Conservation (phyloP, 2,888 invertebrate genomes). For the Hemistola chrysoprasaria region DNA sequence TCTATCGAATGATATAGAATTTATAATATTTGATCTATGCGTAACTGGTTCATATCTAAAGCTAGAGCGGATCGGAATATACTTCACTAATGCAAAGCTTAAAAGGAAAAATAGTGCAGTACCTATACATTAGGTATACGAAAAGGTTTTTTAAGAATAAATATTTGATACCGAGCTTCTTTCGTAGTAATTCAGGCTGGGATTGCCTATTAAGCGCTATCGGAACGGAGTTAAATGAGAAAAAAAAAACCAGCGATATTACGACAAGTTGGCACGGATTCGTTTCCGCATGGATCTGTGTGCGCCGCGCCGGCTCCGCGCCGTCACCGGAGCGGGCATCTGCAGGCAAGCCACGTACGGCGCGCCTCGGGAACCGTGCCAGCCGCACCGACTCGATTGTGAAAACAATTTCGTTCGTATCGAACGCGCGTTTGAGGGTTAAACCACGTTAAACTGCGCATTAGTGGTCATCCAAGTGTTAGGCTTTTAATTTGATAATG, state of each 20-base stretch:
- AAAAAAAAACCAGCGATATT: conserved; percentile 30
- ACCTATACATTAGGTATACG: not conserved
- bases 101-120: no score
- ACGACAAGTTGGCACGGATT: conserved; percentile 30
- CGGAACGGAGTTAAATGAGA: conserved; percentile 33
- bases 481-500: conserved; percentile 19
- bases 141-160: not conserved
- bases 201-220: conserved; percentile 34
- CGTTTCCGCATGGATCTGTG: conserved; percentile 24
- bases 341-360: conserved; percentile 32
- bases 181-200: conserved; percentile 24
- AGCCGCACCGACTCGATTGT: conserved; percentile 26
- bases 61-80: no score
- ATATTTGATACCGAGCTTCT: conserved; percentile 10
- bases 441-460: conserved; percentile 22
- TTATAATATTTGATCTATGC: no score
- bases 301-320: not conserved
- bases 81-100: no score
- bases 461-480: conserved; percentile 11
- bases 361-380: conserved; percentile 20
- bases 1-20: no score
- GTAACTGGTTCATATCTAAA: no score
- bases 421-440: conserved; percentile 21
- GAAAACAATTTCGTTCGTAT: conserved; percentile 37
- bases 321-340: conserved; percentile 9